phyloP scores from a whole-genome alignment of 2,888 invertebrate genomes.

The Tethea ocularis region DNA sequence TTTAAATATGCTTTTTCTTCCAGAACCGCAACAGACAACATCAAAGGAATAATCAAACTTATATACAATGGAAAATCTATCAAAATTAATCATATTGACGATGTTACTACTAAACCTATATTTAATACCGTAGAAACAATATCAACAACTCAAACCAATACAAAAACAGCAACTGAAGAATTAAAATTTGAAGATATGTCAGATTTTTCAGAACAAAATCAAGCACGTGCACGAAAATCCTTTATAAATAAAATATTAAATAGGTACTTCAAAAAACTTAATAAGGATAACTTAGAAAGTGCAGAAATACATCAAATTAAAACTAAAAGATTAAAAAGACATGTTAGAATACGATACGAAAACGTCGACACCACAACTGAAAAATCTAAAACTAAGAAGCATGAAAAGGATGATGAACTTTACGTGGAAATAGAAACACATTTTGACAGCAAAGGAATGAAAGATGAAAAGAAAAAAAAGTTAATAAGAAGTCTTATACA shows the following conservation, averaged over 20 bases:
- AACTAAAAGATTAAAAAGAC: conserved; percentile 58
- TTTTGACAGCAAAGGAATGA: conserved; percentile 65
- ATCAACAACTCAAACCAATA: background rate
- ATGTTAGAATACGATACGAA: conserved; percentile 56
- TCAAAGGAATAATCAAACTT: conserved; percentile 59
- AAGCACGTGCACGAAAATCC: conserved; percentile 26
- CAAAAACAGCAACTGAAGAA: conserved; percentile 11
- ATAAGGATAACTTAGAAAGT: conserved; percentile 9
- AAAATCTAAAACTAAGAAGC: conserved; percentile 12
- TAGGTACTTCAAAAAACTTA: conserved; percentile 38
- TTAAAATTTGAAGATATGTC: conserved; percentile 5
- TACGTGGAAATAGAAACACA: conserved; percentile 78
- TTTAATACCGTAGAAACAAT: conserved; percentile 9
- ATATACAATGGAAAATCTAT: conserved; percentile 64
- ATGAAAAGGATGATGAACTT: conserved; percentile 54
- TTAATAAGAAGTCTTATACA: conserved; percentile 60
- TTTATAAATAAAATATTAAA: conserved; percentile 45
- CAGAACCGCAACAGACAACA: conserved; percentile 48
- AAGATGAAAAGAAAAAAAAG: conserved; percentile 68
- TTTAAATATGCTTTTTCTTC: conserved; percentile 24
- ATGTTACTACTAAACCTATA: conserved; percentile 11
- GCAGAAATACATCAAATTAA: conserved; percentile 20
- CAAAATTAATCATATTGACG: conserved; percentile 39
- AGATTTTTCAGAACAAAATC: conserved; percentile 11
- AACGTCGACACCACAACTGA: conserved; percentile 26